Conservation (phyloP, 2,797 vertebrate genomes). For the Calcarius lapponicus region DNA sequence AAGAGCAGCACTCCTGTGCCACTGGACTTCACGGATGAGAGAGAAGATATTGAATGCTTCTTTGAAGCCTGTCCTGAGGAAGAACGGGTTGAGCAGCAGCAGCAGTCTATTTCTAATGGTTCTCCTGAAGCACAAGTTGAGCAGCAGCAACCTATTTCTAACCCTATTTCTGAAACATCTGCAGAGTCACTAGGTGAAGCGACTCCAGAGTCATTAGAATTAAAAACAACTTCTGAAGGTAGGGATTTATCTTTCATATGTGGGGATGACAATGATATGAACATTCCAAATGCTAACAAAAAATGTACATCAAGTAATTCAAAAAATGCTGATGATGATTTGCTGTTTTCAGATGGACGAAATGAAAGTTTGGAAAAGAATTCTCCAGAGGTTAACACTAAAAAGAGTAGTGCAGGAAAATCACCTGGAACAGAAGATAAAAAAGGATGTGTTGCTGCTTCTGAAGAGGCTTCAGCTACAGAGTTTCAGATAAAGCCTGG, state of each 20-base stretch:
- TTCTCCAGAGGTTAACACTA: not conserved
- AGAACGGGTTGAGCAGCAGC: constrained; percentile 80
- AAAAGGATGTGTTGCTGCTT: constrained; percentile 28
- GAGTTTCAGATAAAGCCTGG: constrained; percentile 36
- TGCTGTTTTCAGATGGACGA: constrained; percentile 69
- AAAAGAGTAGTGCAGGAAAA: constrained; percentile 28
- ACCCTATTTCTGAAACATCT: constrained; percentile 64
- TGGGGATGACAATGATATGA: not conserved
- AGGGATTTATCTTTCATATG: constrained; percentile 49
- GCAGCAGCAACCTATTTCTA: constrained; percentile 79
- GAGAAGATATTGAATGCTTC: constrained; percentile 89
- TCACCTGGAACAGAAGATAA: constrained; percentile 8
- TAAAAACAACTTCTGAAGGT: constrained; percentile 27
- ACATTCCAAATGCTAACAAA: constrained; percentile 29
- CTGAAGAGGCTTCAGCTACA: constrained; percentile 32
- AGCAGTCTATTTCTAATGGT: constrained; percentile 76
- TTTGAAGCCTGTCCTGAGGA: constrained; percentile 90
- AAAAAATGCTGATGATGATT: constrained; percentile 73
- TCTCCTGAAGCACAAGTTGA: constrained; percentile 75
- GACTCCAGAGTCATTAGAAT: not conserved
- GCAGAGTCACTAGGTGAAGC: not conserved
- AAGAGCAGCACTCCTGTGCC: constrained; percentile 81
- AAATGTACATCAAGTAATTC: constrained; percentile 60
- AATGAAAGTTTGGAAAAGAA: constrained; percentile 70
- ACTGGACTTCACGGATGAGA: constrained; percentile 73